phyloP scores from a whole-genome alignment of 2,888 invertebrate species.

The Aproaerema taeniolella region DNA sequence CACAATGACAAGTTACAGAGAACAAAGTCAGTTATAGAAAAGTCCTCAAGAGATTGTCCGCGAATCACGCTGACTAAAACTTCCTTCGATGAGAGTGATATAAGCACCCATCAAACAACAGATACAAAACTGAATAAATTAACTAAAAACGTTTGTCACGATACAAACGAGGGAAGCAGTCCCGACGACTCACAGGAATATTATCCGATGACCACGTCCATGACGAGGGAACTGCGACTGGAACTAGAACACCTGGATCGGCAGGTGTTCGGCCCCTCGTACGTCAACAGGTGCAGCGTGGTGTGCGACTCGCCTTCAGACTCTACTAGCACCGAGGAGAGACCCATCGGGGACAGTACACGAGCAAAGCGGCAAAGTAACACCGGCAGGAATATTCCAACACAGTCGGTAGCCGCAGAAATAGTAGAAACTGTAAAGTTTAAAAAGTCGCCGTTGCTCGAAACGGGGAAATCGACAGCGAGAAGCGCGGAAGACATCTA shows the following conservation, averaged over 20 bases:
- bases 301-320: constrained; percentile 64
- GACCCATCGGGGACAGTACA: constrained; percentile 38
- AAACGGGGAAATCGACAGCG: constrained; percentile 56
- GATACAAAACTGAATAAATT: constrained; percentile 40
- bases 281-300: constrained; percentile 54
- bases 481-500: constrained; percentile 83
- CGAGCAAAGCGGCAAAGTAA: constrained; percentile 40
- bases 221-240: constrained; percentile 88
- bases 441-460: constrained; percentile 54
- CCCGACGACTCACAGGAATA: constrained; percentile 90
- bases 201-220: constrained; percentile 91
- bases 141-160: constrained; percentile 42
- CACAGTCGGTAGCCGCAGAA: constrained; percentile 35
- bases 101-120: constrained; percentile 31
- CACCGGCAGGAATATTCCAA: constrained; percentile 34
- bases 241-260: constrained; percentile 91
- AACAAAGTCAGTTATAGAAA: constrained; percentile 53
- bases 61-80: constrained; percentile 57
- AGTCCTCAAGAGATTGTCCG: constrained; percentile 47
- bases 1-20: constrained; percentile 46
- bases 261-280: constrained; percentile 84
- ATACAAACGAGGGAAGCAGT: constrained; percentile 79
- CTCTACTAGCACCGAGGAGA: constrained; percentile 62
- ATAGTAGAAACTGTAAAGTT: constrained; percentile 37
- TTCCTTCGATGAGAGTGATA: constrained; percentile 47